Evolutionary conservation across 2,888 invertebrate species (phyloP).

Genomic region (Microplitis deprimator): DNA sequence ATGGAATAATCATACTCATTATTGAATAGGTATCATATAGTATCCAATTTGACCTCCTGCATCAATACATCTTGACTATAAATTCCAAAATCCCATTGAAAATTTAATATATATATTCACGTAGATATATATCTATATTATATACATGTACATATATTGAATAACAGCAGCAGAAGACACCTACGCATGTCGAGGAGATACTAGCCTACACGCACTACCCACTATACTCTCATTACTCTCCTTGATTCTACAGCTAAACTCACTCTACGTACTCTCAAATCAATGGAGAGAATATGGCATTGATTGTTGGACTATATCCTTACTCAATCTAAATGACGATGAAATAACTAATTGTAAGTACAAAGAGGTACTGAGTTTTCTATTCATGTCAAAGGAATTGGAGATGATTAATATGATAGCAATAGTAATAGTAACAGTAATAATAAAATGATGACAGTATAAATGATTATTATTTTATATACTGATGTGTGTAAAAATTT

Average conservation of each 20-base stretch:
- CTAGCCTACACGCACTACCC: constrained; percentile 16
- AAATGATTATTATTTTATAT: no score
- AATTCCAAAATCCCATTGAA: constrained; percentile 9
- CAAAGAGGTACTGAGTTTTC: neutral
- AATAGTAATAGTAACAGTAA: no score
- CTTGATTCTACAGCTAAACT: neutral
- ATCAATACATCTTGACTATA: constrained; percentile 13
- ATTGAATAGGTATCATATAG: neutral
- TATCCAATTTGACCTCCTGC: neutral
- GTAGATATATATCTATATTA: neutral
- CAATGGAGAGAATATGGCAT: neutral
- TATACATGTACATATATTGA: neutral
- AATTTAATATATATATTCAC: neutral
- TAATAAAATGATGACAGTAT: no score
- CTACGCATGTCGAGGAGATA: neutral
- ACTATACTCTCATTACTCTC: constrained; percentile 13
- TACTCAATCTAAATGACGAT: neutral
- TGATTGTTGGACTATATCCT: neutral
- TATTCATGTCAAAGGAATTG: neutral
- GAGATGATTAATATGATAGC: neutral
- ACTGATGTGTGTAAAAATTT: no score
- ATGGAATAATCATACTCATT: neutral
- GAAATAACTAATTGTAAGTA: neutral
- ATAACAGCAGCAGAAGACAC: constrained; percentile 2
- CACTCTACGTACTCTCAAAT: neutral